Evolutionary conservation across 1,140 invertebrate species (phyloP), one percentile per base, ranked within the genome.

Genomic region (Xylocopa sonorina): DNA sequence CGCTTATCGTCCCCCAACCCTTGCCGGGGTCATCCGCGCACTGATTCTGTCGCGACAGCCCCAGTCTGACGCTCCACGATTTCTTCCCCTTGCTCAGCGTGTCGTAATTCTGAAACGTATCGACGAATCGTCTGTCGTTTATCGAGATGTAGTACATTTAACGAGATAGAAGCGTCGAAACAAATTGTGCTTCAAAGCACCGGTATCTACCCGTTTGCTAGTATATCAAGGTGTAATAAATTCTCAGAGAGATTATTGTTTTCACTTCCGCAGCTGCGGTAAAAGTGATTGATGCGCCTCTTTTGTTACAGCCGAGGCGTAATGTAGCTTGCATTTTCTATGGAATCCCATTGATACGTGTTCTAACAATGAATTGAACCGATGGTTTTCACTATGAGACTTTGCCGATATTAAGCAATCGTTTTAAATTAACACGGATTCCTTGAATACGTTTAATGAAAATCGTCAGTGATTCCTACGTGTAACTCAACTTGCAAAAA

Each of bases 1-100:
- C 92, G 63, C 92, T 93, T 82, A 93, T 91, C 84, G 91, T 92
- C 12, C 94, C 92, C 91, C 94, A 95, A 53, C 93, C 93, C 76
- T 93, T 93, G 60, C 91, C 48, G 87, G 91, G 80, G 87, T 94
- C 87, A 91, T 93, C 90, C 24, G 76, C 50, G 16, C 86, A 83
- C 43, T 92, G 90, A 43, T 75, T 90, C 82, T 90, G 90, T 10
- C 92, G 87, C 55, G 91, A 92, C 48, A 93, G 68, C 0, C 92
- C 92, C 76, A 93, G 67, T 60, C 92, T 85, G 10, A 93, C 91
- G 78, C 92, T 93, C 92, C 92, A 93, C 3, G 92, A 93, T 48
- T 93, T 93, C 73, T 92, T 92, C 50, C 89, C 89, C 75, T 93
- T 93, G 85, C 91, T 92, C 79, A 92, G 78, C 1, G 90, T 92